Evolutionary conservation across 2,113 vertebrate species (phyloP).

Genomic region (Fregetta grallaria): DNA sequence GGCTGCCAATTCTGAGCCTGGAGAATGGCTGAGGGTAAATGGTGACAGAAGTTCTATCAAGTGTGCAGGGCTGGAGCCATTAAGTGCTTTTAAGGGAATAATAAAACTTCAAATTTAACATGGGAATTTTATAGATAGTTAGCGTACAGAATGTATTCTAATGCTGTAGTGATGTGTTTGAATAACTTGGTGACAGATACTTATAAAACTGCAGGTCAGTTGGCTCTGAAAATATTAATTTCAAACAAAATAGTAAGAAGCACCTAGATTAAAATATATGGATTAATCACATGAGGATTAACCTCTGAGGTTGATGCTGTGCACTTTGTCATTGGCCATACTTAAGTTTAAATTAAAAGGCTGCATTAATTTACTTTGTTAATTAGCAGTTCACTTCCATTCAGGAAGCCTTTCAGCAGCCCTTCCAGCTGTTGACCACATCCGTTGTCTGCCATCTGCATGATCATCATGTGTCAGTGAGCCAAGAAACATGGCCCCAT

Average conservation of each 20-base stretch:
- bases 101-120: background rate
- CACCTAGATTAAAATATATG: background rate
- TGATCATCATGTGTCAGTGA: background rate
- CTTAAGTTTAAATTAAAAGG: background rate
- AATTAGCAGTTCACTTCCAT: background rate
- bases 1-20: background rate
- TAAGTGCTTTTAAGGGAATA: background rate
- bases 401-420: background rate
- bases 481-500: background rate
- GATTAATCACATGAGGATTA: background rate
- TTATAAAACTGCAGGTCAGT: background rate
- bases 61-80: background rate
- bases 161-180: background rate
- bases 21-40: background rate
- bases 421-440: background rate
- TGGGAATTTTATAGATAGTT: background rate
- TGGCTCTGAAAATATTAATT: background rate
- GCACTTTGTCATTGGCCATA: background rate
- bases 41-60: background rate
- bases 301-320: background rate
- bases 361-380: background rate
- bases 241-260: background rate
- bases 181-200: background rate
- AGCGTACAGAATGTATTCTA: background rate
- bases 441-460: background rate